Conservation (phyloP, 2,113 vertebrate genomes). For the Tretioscincus oriximinensis region DNA sequence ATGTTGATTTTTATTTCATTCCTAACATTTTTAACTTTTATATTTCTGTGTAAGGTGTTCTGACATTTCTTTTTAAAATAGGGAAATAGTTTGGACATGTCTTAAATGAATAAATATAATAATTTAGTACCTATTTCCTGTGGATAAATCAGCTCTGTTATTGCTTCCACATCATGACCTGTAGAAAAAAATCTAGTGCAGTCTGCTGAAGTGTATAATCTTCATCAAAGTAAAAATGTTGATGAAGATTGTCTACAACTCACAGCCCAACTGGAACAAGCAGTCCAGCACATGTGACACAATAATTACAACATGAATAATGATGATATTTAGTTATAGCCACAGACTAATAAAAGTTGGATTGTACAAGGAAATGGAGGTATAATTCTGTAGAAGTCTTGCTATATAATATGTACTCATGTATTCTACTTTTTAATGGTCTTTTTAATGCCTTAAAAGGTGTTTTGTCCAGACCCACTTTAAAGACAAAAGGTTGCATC, state of each 20-base stretch:
- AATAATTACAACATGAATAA: constrained; percentile 1
- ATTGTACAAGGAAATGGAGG: no score
- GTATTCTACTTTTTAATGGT: no score
- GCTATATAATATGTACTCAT: no score
- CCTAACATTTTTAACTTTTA: background rate
- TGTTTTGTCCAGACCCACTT: no score
- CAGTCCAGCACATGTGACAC: background rate
- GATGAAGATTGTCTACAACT: background rate
- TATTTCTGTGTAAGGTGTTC: background rate
- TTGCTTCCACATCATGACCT: background rate
- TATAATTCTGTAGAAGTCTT: no score
- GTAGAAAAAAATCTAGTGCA: background rate
- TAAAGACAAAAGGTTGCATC: background rate
- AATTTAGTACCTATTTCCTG: background rate
- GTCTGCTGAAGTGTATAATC: background rate
- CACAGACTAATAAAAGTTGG: background rate
- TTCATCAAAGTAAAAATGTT: accelerated
- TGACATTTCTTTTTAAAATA: constrained; percentile 5
- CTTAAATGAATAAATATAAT: background rate
- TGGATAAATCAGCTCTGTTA: accelerated
- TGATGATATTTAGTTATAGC: background rate
- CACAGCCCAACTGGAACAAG: background rate
- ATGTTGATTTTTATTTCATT: background rate
- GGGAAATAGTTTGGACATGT: no score
- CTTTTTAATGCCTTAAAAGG: no score